Base-by-base conservation (phyloP, 2,888 invertebrate species). In the Dasypogon diadema region DNA sequence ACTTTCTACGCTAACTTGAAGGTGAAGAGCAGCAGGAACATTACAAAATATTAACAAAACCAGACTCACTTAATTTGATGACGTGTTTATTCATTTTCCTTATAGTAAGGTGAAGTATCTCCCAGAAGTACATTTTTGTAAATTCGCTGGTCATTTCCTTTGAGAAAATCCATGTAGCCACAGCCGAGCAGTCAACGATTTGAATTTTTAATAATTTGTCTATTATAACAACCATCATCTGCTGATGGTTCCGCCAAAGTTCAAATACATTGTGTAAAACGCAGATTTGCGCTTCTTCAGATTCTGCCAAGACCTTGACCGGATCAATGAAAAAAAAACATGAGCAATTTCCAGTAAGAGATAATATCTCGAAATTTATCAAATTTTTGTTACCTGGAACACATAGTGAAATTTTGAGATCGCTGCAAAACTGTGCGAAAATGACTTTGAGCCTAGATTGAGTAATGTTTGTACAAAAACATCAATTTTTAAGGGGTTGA, bases 351-450 rank as follows among this genome's bases (percentile, higher is more conserved):
- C 5, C n/a, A n/a, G n/a, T n/a, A n/a, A n/a, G n/a, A n/a, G n/a
- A n/a, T n/a, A n/a, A n/a, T n/a, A n/a, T n/a, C n/a, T n/a, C n/a
- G n/a, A n/a, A n/a, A n/a, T n/a, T n/a, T n/a, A n/a, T n/a, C n/a
- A n/a, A n/a, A n/a, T n/a, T n/a, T n/a, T n/a, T 10, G 84, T 82
- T 81, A 94, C 95, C 89, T 95, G 95, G 82, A 96, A 95, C 2
- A 96, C 96, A 83, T 93, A 91, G 86, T 95, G 94, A 83, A 95
- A 99, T 89, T 98, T 99, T 51, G 97, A 96, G 79, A 99, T 94
- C n/a, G 98, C 99, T 4, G 99, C 97, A 86, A 99, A 98, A 81
- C 97, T 96, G 84, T 99, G 99, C 77, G 98, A 98, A 85, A 99
- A 97, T 81, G 98, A 98, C 87, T 99, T 99, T 68, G 95, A 94